Evolutionary conservation across 2,888 invertebrate genomes (phyloP).

Genomic region (Mayetiola destructor): DNA sequence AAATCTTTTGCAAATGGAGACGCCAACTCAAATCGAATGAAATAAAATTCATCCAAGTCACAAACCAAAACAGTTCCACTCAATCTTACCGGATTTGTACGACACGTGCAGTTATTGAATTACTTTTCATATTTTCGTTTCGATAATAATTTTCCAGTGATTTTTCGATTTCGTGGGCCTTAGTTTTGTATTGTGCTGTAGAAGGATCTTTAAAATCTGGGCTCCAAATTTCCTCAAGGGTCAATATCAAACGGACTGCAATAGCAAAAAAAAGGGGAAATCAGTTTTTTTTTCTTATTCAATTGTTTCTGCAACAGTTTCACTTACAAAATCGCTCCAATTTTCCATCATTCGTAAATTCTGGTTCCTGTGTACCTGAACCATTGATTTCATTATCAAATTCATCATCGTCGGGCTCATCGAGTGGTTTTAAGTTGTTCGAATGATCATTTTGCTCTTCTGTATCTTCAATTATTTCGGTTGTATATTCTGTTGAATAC

Average conservation of each 20-base stretch:
- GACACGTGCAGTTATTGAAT: constrained; percentile 13
- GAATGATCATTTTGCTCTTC: constrained; percentile 19
- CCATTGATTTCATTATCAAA: constrained; percentile 17
- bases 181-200: constrained; percentile 15
- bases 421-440: too few relatives aligned
- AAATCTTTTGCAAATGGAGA: not conserved
- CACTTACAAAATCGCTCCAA: constrained; percentile 11
- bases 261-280: too few relatives aligned
- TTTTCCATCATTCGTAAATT: constrained; percentile 1
- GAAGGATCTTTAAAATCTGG: constrained; percentile 10
- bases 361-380: not conserved
- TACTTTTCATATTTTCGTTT: not conserved
- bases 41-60: not conserved
- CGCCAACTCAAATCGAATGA: not conserved
- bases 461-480: constrained; percentile 6
- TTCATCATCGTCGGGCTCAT: constrained; percentile 25
- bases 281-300: too few relatives aligned
- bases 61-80: not conserved
- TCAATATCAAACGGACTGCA: constrained; percentile 16
- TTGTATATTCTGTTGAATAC: not conserved
- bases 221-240: constrained; percentile 13
- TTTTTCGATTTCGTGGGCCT: constrained; percentile 11
- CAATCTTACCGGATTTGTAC: constrained; percentile 16
- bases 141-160: constrained; percentile 16
- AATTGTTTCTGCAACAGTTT: constrained; percentile 20